A percentile compares a stretch with the other conserved stretches of the same genome.
Conservation (phyloP, 2,888 invertebrate species). For the Camponotus fellah region DNA sequence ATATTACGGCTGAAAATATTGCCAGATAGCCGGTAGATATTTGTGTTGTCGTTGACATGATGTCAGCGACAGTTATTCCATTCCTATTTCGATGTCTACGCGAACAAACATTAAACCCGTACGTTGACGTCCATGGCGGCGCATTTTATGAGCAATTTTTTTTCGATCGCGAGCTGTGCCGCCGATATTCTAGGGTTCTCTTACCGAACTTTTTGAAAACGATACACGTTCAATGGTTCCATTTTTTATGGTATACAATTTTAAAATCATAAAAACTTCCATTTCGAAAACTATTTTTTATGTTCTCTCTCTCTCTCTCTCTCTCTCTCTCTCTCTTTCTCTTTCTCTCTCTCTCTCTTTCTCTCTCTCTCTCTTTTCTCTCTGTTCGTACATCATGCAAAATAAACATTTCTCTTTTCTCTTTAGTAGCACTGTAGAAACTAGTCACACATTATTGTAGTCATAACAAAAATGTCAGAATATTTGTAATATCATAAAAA, state of each 20-base stretch:
- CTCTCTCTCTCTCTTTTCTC: too few relatives aligned
- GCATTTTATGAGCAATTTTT: slow-evolving; percentile 45
- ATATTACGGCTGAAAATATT: slow-evolving; percentile 44
- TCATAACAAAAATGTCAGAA: slow-evolving; percentile 18
- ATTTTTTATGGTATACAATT: neutral
- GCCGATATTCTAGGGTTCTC: slow-evolving; percentile 40
- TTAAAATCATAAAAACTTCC: neutral
- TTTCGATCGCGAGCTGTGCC: slow-evolving; percentile 11
- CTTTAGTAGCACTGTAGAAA: neutral
- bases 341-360: neutral
- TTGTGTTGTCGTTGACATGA: slow-evolving; percentile 35
- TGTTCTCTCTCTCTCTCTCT: neutral
- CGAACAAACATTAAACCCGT: slow-evolving; percentile 40
- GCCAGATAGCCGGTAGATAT: slow-evolving; percentile 16
- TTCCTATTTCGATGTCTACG: slow-evolving; percentile 20
- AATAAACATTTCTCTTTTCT: neutral
- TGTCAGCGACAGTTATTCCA: slow-evolving; percentile 45
- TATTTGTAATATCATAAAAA: slow-evolving; percentile 27
- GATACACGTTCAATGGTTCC: slow-evolving; percentile 8
- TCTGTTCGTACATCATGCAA: neutral
- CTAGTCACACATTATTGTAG: neutral
- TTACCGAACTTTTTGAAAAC: slow-evolving; percentile 25
- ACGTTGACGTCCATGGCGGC: slow-evolving; percentile 35
- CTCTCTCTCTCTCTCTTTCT: neutral
- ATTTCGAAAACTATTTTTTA: neutral